Evolutionary conservation across 2,888 invertebrate species (phyloP).

Genomic region (Cataglyphis altisquamis): DNA sequence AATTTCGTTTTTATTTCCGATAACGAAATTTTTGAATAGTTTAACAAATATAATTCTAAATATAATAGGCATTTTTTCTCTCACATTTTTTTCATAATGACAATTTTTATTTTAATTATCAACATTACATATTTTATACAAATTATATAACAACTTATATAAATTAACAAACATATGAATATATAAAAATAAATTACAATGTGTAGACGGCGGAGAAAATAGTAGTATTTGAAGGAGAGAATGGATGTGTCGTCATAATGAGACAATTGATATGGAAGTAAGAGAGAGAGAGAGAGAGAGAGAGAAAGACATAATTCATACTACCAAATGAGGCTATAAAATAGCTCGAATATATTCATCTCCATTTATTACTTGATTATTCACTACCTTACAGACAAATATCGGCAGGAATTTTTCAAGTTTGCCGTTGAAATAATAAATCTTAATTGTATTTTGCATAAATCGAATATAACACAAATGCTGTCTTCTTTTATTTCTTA

Average conservation of each 20-base stretch:
- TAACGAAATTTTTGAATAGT: neutral
- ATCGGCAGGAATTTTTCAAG: neutral
- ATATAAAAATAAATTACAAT: neutral
- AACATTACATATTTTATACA: neutral
- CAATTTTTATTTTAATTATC: neutral
- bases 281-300: neutral
- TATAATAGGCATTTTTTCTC: neutral
- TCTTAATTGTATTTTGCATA: neutral
- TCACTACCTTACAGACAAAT: neutral
- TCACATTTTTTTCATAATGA: neutral
- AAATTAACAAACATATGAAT: neutral
- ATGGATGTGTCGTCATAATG: conserved; percentile 34
- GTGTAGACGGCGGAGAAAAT: neutral
- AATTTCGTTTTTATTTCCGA: neutral
- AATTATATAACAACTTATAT: neutral
- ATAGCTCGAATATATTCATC: conserved; percentile 19
- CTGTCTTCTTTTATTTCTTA: neutral
- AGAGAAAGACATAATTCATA: conserved; percentile 31
- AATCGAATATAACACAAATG: neutral
- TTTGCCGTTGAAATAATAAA: neutral
- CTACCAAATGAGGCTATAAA: conserved; percentile 32
- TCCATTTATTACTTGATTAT: conserved; percentile 29
- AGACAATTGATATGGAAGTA: conserved; percentile 18
- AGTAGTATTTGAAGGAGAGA: conserved; percentile 26
- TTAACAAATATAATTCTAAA: neutral